phyloP scores from a whole-genome alignment of 2,888 invertebrate species.

The Anaspis maculata region DNA sequence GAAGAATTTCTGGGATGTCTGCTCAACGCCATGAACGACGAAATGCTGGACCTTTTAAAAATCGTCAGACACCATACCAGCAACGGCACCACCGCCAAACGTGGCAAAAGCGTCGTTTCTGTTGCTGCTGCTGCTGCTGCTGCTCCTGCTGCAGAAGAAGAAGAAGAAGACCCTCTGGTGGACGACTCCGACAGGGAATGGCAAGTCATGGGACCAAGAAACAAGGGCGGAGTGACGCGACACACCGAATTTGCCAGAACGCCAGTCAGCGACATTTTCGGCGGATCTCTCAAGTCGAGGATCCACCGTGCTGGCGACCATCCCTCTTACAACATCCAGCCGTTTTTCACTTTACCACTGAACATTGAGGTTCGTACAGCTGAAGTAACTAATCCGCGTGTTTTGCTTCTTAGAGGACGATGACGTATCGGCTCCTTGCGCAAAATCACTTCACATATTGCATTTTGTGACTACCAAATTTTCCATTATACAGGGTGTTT shows the following conservation, averaged over 20 bases:
- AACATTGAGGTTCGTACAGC: slow-evolving; percentile 97
- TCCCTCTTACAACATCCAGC: slow-evolving; percentile 86
- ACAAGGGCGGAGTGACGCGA: slow-evolving; percentile 81
- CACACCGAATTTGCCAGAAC: slow-evolving; percentile 75
- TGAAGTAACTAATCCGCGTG: slow-evolving; percentile 21
- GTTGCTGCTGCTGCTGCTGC: too few species aligned
- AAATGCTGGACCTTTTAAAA: slow-evolving; percentile 76
- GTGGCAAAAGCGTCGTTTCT: slow-evolving; percentile 25
- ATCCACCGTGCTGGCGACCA: slow-evolving; percentile 66
- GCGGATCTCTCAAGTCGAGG: slow-evolving; percentile 81
- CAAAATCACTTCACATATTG: too few species aligned
- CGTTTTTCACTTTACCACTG: slow-evolving; percentile 90
- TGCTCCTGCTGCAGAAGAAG: too few species aligned
- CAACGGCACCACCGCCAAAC: slow-evolving; percentile 40
- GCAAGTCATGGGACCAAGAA: slow-evolving; percentile 79
- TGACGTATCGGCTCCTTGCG: too few species aligned
- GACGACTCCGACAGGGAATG: slow-evolving; percentile 54
- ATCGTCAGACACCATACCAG: slow-evolving; percentile 30
- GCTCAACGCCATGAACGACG: slow-evolving; percentile 90
- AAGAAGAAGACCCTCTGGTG: slow-evolving; percentile 23
- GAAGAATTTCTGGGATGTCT: slow-evolving; percentile 93
- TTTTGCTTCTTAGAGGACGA: background rate
- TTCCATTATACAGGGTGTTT: too few species aligned
- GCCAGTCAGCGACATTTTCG: slow-evolving; percentile 88
- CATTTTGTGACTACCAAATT: too few species aligned